phyloP scores from a whole-genome alignment of 2,113 vertebrate species.

The Dascyllus trimaculatus region DNA sequence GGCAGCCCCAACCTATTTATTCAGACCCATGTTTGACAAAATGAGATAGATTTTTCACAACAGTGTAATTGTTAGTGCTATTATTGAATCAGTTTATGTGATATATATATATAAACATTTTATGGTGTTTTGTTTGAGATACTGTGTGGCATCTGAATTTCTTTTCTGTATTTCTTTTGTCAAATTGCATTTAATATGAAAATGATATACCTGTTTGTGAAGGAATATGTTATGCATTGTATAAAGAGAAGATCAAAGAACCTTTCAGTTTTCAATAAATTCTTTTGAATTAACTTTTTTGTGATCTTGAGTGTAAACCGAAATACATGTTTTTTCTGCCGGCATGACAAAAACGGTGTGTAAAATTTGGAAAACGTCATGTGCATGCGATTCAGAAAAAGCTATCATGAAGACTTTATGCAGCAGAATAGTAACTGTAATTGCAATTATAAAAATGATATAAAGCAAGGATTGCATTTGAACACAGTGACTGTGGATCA shows the following conservation, averaged over 20 bases:
- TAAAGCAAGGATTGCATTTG: not conserved
- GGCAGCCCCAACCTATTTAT: constrained; percentile 8
- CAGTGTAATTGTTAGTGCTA: constrained; percentile 1
- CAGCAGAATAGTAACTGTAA: not conserved
- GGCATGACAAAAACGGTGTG: no score
- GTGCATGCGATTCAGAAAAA: not conserved
- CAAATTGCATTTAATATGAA: constrained; percentile 1
- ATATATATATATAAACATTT: constrained; percentile 24
- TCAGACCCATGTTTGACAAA: constrained; percentile 28
- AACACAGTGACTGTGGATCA: constrained; percentile 22
- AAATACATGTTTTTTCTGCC: no score
- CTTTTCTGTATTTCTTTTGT: constrained; percentile 5
- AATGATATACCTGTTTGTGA: not conserved
- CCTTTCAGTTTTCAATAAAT: not conserved
- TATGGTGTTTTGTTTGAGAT: not conserved
- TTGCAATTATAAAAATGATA: constrained; percentile 16
- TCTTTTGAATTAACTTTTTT: not conserved
- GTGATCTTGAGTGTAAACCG: not conserved
- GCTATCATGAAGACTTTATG: not conserved
- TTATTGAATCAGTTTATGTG: constrained; percentile 7
- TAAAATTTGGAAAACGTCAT: no score
- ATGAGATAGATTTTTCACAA: constrained; percentile 25
- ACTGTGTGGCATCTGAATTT: not conserved
- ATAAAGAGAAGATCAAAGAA: not conserved
- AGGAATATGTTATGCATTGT: not conserved